Evolutionary conservation across 2,113 vertebrate species (phyloP).

Genomic region (Epinephelus lanceolatus): DNA sequence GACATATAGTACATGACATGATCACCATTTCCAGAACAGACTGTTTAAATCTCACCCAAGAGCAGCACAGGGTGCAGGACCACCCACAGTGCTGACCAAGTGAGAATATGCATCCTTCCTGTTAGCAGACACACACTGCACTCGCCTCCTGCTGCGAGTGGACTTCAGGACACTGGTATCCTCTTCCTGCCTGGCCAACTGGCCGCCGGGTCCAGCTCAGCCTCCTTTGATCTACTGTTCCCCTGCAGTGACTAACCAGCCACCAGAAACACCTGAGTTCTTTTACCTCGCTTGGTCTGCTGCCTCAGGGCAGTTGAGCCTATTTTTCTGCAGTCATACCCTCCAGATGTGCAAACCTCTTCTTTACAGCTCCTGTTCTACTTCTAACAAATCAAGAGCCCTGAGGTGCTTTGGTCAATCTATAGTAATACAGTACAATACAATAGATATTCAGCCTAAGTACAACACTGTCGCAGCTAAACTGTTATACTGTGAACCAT

Average conservation of each 20-base stretch:
- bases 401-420: not conserved
- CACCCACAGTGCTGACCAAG: constrained; percentile 9
- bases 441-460: not conserved
- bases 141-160: constrained; percentile 28
- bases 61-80: not conserved
- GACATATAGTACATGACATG: not conserved
- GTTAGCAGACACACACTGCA: not conserved
- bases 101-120: constrained; percentile 15
- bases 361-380: not conserved
- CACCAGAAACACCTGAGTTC: constrained; percentile 17
- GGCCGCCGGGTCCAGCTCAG: not conserved
- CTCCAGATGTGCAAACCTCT: constrained; percentile 4
- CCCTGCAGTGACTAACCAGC: constrained; percentile 21
- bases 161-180: constrained; percentile 7
- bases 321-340: constrained; percentile 10
- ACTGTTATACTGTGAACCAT: not conserved
- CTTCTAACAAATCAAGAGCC: not conserved
- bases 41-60: constrained; percentile 12
- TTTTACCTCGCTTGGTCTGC: not conserved
- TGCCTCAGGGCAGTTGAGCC: not conserved
- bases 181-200: constrained; percentile 8
- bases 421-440: too few species aligned
- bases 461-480: not conserved
- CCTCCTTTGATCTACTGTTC: constrained; percentile 32
- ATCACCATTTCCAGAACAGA: not conserved